A percentile compares a stretch with the other conserved stretches of the same genome.
These are phyloP conservation scores for Pimephales promelas DNA, from an alignment of 2,113 vertebrate species.

Conservation along the genomic window DNA sequence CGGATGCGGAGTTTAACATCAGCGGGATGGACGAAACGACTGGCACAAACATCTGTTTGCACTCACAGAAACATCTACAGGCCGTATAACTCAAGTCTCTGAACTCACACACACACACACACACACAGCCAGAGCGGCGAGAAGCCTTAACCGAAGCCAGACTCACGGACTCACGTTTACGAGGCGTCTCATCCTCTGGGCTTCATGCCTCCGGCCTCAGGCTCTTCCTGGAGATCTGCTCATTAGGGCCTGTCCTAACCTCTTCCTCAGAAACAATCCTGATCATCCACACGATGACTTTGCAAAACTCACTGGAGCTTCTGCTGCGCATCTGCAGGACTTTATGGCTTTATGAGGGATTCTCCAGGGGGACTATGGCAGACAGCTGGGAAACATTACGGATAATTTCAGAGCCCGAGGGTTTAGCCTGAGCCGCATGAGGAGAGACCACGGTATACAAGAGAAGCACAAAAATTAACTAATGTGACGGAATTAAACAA, in stretches of 20 bases:
- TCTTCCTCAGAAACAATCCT: not conserved
- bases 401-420: not conserved
- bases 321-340: not conserved
- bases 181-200: not conserved
- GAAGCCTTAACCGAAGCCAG: not conserved
- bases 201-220: not conserved
- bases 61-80: too few relatives aligned
- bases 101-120: too few relatives aligned
- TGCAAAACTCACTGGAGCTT: not conserved
- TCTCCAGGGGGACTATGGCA: not conserved
- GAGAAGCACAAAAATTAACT: too few relatives aligned
- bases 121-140: not conserved
- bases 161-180: not conserved
- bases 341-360: not conserved
- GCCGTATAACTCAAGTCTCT: too few relatives aligned
- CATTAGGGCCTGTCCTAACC: not conserved
- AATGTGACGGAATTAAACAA: too few relatives aligned
- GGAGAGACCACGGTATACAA: not conserved
- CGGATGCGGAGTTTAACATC: too few relatives aligned
- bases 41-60: too few relatives aligned
- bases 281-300: not conserved
- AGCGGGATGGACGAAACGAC: too few relatives aligned
- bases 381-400: not conserved
- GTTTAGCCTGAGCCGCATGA: not conserved
- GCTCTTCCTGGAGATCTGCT: conserved; percentile 10